These are phyloP conservation scores for Astreopora myriophthalma DNA, from an alignment of 64 coral and sea anemone species.

Conservation along the genomic window DNA sequence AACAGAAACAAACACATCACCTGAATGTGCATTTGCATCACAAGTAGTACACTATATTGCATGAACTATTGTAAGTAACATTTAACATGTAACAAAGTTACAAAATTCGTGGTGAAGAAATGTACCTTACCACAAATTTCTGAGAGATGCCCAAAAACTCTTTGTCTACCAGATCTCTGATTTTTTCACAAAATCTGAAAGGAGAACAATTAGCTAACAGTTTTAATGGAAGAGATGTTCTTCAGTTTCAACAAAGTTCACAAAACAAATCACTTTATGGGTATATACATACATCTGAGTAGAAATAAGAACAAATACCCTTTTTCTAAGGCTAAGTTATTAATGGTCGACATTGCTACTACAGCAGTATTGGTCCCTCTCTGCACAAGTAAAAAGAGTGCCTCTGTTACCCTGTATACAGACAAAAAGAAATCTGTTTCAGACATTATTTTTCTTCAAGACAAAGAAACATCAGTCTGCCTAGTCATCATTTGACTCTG, in stretches of 20 bases:
- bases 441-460: neutral
- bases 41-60: too few species aligned
- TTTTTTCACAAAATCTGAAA: slow-evolving; percentile 80
- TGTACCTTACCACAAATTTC: slow-evolving; percentile 64
- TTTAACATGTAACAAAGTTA: too few species aligned
- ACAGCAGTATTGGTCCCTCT: slow-evolving; percentile 69
- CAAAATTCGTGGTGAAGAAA: too few species aligned
- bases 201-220: neutral
- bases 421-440: neutral
- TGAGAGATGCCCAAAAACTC: slow-evolving; percentile 64
- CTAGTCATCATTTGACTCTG: too few species aligned
- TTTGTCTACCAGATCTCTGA: slow-evolving; percentile 76
- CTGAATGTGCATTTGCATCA: too few species aligned
- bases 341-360: slow-evolving; percentile 81
- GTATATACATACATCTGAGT: too few species aligned
- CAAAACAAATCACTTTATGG: too few species aligned
- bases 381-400: slow-evolving; percentile 67
- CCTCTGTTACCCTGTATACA: slow-evolving; percentile 66
- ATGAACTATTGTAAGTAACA: too few species aligned
- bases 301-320: slow-evolving; percentile 38
- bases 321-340: slow-evolving; percentile 69
- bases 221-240: too few species aligned
- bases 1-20: too few species aligned
- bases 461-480: too few species aligned
- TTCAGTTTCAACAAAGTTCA: too few species aligned